These are phyloP conservation scores for Melanostoma scalare DNA, from an alignment of 2,888 invertebrate species.

Conservation along the genomic window DNA sequence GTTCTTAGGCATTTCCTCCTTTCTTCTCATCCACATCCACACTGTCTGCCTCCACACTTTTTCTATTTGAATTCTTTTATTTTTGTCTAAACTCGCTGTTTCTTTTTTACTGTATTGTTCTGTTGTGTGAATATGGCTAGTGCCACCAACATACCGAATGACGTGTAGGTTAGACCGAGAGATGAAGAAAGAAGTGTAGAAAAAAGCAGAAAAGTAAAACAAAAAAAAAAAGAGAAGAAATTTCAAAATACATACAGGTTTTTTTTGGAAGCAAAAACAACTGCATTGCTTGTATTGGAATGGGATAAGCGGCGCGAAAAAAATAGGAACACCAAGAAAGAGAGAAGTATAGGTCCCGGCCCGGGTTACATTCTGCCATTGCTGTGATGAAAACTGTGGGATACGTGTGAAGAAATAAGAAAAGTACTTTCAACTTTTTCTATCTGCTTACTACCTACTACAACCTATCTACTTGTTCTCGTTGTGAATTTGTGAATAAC, in stretches of 20 bases:
- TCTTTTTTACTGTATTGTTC: slow-evolving; percentile 11
- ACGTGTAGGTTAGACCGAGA: slow-evolving; percentile 3
- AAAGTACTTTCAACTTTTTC: slow-evolving; percentile 59
- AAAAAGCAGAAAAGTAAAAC: slow-evolving; percentile 9
- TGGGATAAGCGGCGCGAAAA: slow-evolving; percentile 23
- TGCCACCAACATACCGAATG: neutral
- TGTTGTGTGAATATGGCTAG: neutral
- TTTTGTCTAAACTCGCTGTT: slow-evolving; percentile 2
- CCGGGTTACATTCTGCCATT: neutral
- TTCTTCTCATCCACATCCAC: too few species aligned
- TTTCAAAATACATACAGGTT: slow-evolving; percentile 45
- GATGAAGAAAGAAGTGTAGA: neutral
- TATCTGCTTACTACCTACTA: slow-evolving; percentile 12
- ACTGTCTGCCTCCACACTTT: too few species aligned
- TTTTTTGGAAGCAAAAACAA: slow-evolving; percentile 33
- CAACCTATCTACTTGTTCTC: slow-evolving; percentile 28
- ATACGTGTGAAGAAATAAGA: slow-evolving; percentile 48
- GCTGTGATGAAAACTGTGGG: slow-evolving; percentile 39
- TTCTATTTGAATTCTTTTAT: too few species aligned
- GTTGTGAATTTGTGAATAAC: slow-evolving; percentile 51
- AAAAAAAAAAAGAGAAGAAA: slow-evolving; percentile 37
- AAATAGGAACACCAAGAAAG: slow-evolving; percentile 21
- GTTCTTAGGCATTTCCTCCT: too few species aligned
- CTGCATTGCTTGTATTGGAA: slow-evolving; percentile 46
- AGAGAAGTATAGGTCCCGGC: slow-evolving; percentile 31